Conservation (phyloP, 2,888 invertebrate genomes). For the Heteromurus nitidus region DNA sequence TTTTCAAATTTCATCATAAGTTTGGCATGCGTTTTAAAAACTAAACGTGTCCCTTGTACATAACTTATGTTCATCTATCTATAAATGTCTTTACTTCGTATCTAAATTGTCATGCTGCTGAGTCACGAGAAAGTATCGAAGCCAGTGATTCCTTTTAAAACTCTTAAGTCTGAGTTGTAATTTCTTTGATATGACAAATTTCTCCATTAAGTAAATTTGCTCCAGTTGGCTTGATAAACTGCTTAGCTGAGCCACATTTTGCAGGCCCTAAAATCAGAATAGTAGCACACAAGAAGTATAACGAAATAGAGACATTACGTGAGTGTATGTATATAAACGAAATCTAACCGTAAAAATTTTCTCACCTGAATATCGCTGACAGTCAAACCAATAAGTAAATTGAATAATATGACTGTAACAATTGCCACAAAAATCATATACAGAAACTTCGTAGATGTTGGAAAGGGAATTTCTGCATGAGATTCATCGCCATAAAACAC, state of each 20-base stretch:
- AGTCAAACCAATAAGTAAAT: conserved; percentile 71
- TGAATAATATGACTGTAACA: conserved; percentile 71
- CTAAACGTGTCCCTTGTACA: no score
- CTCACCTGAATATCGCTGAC: conserved; percentile 71
- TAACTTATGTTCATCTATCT: no score
- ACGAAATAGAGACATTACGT: neutral
- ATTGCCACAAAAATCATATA: conserved; percentile 66
- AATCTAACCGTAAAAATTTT: neutral
- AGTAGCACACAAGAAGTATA: no score
- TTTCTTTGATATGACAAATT: conserved; percentile 65
- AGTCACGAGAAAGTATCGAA: conserved; percentile 51
- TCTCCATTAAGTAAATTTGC: conserved; percentile 70
- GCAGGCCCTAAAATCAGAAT: conserved; percentile 58
- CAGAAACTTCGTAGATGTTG: conserved; percentile 64
- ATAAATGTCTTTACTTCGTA: conserved; percentile 38
- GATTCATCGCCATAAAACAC: conserved; percentile 59
- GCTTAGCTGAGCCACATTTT: conserved; percentile 63
- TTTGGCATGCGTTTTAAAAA: neutral
- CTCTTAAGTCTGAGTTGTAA: conserved; percentile 49
- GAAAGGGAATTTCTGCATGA: conserved; percentile 58
- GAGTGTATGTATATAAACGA: neutral
- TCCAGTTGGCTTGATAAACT: conserved; percentile 69
- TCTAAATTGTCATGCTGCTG: conserved; percentile 35
- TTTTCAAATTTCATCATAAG: neutral
- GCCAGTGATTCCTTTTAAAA: conserved; percentile 29